These are phyloP conservation scores for Phoebastria nigripes DNA, from an alignment of 2,797 vertebrate species.

Conservation along the genomic window DNA sequence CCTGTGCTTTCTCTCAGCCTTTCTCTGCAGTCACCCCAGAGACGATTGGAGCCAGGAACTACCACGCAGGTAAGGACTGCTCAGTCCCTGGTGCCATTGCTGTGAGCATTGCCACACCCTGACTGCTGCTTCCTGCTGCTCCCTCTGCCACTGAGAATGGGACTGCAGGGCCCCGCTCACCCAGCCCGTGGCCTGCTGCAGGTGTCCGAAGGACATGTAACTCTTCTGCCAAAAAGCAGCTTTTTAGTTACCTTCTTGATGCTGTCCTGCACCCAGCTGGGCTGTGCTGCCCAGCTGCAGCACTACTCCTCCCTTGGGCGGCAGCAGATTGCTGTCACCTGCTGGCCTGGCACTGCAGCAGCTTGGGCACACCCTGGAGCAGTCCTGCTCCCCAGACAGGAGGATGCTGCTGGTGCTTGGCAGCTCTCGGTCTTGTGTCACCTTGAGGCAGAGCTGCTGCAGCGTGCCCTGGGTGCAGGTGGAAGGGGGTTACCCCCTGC, in stretches of 20 bases:
- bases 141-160: background rate
- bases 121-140: background rate
- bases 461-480: background rate
- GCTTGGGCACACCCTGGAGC: accelerated
- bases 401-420: background rate
- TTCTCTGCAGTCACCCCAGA: constrained; percentile 88
- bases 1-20: constrained; percentile 71
- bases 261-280: background rate
- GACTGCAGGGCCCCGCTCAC: background rate
- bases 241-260: background rate
- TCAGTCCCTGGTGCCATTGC: accelerated
- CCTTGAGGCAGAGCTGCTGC: background rate
- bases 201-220: background rate
- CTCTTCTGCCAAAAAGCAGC: background rate
- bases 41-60: constrained; percentile 88
- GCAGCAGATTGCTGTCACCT: background rate
- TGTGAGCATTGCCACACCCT: background rate
- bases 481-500: background rate
- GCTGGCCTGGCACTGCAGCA: accelerated
- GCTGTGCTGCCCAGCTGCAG: background rate
- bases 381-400: background rate
- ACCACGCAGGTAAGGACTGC: constrained; percentile 86
- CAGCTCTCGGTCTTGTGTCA: background rate
- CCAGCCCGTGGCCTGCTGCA: background rate
- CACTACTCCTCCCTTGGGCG: background rate